A percentile compares a stretch with the other conserved stretches of the same genome.
These are phyloP conservation scores for Aspidoscelis tigris DNA, from an alignment of 2,113 vertebrate species.

Conservation along the genomic window DNA sequence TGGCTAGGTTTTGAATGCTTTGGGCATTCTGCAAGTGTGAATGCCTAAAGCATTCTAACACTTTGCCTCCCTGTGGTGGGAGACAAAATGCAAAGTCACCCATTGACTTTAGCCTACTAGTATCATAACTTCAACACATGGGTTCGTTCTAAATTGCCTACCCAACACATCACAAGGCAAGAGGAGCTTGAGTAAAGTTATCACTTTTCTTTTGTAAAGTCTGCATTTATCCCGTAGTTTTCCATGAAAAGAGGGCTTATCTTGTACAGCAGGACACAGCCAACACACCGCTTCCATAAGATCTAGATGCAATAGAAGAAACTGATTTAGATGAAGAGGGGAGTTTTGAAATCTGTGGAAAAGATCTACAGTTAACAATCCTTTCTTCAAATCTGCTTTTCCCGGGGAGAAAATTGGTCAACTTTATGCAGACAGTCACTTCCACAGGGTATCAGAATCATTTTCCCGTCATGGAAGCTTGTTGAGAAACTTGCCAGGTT, in stretches of 20 bases:
- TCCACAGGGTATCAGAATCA: slow-evolving; percentile 12
- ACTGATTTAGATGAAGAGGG: not conserved
- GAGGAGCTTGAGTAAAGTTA: too few relatives aligned
- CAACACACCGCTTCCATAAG: not conserved
- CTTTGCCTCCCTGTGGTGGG: too few relatives aligned
- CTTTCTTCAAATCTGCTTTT: not conserved
- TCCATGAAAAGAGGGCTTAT: not conserved
- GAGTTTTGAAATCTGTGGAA: slow-evolving; percentile 27
- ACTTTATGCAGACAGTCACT: slow-evolving; percentile 4
- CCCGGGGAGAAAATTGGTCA: slow-evolving; percentile 20
- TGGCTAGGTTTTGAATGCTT: too few relatives aligned
- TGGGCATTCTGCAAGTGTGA: too few relatives aligned
- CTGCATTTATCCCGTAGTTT: too few relatives aligned
- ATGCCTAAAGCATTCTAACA: too few relatives aligned
- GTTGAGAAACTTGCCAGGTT: slow-evolving; percentile 12
- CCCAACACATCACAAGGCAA: too few relatives aligned
- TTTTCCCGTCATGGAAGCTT: not conserved
- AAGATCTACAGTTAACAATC: not conserved
- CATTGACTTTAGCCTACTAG: too few relatives aligned
- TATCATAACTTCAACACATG: too few relatives aligned
- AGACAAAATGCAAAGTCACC: too few relatives aligned
- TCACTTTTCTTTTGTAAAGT: too few relatives aligned
- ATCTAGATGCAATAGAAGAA: not conserved
- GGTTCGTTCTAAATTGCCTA: too few relatives aligned
- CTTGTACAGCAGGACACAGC: not conserved